Percentiles rank a stretch among this genome's conserved stretches.
Conservation (phyloP, 2,888 invertebrate species). For the Ametastegia equiseti region DNA sequence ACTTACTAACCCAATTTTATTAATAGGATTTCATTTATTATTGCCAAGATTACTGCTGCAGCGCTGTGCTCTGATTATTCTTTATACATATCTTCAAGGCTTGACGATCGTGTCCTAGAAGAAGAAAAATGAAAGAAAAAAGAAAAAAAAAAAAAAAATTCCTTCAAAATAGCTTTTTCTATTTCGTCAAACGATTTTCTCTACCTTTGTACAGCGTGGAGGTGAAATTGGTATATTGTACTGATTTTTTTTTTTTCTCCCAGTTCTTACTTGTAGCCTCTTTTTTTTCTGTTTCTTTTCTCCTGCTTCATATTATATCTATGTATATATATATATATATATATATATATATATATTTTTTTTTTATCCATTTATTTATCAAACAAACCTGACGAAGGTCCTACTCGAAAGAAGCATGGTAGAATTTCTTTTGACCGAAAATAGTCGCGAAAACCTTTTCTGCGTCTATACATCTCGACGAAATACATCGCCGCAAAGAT, state of each 20-base stretch:
- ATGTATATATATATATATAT: background rate
- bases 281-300: background rate
- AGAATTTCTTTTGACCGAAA: slow-evolving; percentile 31
- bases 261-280: background rate
- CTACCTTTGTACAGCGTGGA: background rate
- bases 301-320: background rate
- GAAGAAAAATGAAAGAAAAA: too few species aligned
- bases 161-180: background rate
- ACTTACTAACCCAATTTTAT: slow-evolving; percentile 44
- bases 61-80: background rate
- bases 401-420: background rate
- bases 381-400: slow-evolving; percentile 25
- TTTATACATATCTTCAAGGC: background rate
- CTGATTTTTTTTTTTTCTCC: slow-evolving; percentile 25
- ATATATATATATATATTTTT: background rate
- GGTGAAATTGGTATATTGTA: slow-evolving; percentile 5
- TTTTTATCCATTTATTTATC: background rate
- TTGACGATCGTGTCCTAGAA: background rate
- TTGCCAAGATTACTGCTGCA: background rate
- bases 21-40: slow-evolving; percentile 27
- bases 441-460: background rate
- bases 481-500: background rate
- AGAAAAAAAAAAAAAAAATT: too few species aligned
- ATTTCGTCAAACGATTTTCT: background rate
- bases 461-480: background rate